Conservation (phyloP, 1,140 invertebrate species). For the Polyergus mexicanus region DNA sequence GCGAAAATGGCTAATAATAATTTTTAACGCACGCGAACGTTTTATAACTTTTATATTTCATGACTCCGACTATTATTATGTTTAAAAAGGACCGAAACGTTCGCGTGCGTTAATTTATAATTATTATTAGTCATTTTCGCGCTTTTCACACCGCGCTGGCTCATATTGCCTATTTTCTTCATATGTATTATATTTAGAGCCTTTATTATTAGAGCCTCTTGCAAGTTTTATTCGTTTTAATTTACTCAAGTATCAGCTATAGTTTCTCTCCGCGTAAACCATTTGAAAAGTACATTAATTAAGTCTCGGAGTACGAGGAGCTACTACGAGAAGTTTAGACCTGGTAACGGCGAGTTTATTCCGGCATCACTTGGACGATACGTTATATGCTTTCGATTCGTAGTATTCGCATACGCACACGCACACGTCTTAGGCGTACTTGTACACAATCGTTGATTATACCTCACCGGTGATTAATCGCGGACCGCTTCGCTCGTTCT, state of each 20-base stretch:
- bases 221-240: too few relatives aligned
- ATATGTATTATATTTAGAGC: too few relatives aligned
- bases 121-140: too few relatives aligned
- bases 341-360: conserved; percentile 43
- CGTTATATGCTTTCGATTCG: conserved; percentile 44
- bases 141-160: too few relatives aligned
- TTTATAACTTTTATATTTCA: too few relatives aligned
- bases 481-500: conserved; percentile 19
- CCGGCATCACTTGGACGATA: conserved; percentile 33
- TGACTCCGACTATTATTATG: too few relatives aligned
- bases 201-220: too few relatives aligned
- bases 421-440: not conserved
- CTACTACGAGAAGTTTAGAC: conserved; percentile 13
- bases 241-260: conserved; percentile 4
- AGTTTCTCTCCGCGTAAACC: not conserved
- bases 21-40: too few relatives aligned
- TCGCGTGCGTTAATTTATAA: too few relatives aligned
- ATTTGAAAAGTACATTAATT: conserved; percentile 42
- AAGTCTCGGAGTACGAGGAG: conserved; percentile 7
- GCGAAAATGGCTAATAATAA: too few relatives aligned
- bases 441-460: conserved; percentile 59
- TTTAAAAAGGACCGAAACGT: too few relatives aligned
- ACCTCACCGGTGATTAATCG: conserved; percentile 67
- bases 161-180: too few relatives aligned
- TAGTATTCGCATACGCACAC: not conserved